Base-by-base conservation (phyloP, 1,140 invertebrate genomes). In the Lordiphosa stackelbergi region DNA sequence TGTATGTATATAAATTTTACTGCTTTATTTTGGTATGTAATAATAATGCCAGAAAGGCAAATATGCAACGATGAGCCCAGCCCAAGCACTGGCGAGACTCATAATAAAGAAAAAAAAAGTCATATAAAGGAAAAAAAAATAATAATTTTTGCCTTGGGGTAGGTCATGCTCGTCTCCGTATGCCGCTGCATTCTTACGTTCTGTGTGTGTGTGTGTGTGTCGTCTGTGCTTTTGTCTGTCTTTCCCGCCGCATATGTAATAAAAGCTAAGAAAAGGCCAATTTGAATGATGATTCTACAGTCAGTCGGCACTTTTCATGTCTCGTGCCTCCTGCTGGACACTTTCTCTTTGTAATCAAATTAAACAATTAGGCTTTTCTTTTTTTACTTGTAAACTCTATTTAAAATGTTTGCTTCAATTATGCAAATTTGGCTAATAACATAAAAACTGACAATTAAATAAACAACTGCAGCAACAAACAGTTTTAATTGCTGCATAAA, bases 111-210 rank as follows among this genome's bases (percentile, higher is more conserved):
- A 54, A 68, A 63, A 69, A 53, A 58, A 53, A 64, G 74, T 61
- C 45, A 68, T 55, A 73, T 62, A 61, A 78, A 56, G 55, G 66
- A 74, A 66, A 66, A 57, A 56, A 62, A 48, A 79, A 78, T 71
- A 78, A 78, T 79, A 78, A 65, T 73, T 79, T 79, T 79, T 65
- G 74, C 74, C 74, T 78, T 78, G 69, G 74, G 74, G 73, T 78
- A 78, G 74, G 74, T 78, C 74, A 78, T 70, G 61, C 69, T 66
- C 69, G 55, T 45, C 64, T 53, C 64, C 16, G 24, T 37, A 40
- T 62, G 58, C 42, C 34, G 45, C 51, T 31, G 36, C 16, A 62
- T 56, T 62, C 59, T 51, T 63, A 56, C 55, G 56, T 40, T 53
- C 53, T n/a, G 45, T 42, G 13, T 54, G 24, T 19, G 12, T 46